Percentiles rank a stretch among this genome's conserved stretches.
These are phyloP conservation scores for Rachycentron canadum DNA, from an alignment of 2,797 vertebrate genomes.

Conservation along the genomic window DNA sequence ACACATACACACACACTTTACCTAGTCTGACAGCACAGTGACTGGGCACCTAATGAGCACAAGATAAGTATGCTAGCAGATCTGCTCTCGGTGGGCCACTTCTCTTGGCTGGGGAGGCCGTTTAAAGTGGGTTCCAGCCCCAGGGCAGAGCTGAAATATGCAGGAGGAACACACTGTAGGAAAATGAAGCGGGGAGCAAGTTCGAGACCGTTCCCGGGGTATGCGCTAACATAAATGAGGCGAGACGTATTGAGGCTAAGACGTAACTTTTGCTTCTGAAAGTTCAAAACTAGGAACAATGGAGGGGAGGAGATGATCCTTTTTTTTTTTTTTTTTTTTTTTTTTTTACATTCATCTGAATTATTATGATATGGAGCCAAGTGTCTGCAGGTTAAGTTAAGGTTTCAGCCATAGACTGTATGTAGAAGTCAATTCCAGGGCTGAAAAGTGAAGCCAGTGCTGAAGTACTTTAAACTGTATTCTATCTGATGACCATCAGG, in stretches of 20 bases:
- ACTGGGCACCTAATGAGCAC: slow-evolving; percentile 47
- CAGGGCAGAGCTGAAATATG: slow-evolving; percentile 67
- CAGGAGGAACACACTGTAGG: slow-evolving; percentile 48
- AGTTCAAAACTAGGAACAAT: slow-evolving; percentile 42
- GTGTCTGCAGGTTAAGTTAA: no score
- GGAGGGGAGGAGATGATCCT: neutral
- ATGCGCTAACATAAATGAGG: slow-evolving; percentile 60
- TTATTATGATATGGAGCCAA: neutral
- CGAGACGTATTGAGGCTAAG: slow-evolving; percentile 67
- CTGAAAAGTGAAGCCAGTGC: no score
- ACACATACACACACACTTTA: slow-evolving; percentile 4
- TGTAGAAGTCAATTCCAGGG: no score
- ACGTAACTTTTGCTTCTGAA: slow-evolving; percentile 36
- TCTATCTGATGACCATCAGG: no score
- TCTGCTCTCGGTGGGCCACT: slow-evolving; percentile 40
- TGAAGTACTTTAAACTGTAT: no score
- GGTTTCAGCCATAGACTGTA: no score
- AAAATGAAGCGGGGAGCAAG: slow-evolving; percentile 43
- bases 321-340: no score
- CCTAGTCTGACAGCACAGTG: slow-evolving; percentile 15
- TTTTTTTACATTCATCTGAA: neutral
- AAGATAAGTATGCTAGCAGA: slow-evolving; percentile 31
- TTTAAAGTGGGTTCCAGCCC: slow-evolving; percentile 62
- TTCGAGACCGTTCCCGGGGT: slow-evolving; percentile 32
- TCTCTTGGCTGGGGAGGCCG: slow-evolving; percentile 47